These are phyloP conservation scores for Acanthisitta chloris DNA, from an alignment of 2,113 vertebrate genomes.

Conservation along the genomic window DNA sequence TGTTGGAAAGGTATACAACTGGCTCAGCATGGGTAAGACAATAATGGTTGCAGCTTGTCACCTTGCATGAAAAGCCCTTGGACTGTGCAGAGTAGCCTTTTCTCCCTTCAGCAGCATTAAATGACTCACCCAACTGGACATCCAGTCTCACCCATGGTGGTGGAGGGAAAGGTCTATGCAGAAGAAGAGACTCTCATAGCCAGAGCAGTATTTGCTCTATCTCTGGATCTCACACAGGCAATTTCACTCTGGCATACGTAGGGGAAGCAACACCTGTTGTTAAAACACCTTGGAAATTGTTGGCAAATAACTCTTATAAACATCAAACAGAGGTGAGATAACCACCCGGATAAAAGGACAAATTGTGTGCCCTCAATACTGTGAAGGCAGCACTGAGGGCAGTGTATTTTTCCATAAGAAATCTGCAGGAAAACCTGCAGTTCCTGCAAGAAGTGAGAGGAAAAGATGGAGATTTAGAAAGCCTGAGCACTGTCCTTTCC, in stretches of 20 bases:
- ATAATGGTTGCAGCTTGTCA: background rate
- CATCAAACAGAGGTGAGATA: background rate
- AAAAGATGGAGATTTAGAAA: background rate
- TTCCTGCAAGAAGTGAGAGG: background rate
- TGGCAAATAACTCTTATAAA: background rate
- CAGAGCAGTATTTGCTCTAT: background rate
- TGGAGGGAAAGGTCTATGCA: background rate
- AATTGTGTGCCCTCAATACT: background rate
- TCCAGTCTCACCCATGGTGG: background rate
- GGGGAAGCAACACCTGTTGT: background rate
- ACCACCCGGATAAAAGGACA: background rate
- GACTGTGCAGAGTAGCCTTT: background rate
- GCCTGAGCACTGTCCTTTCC: background rate
- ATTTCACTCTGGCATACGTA: background rate
- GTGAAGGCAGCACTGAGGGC: background rate
- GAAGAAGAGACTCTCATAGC: background rate
- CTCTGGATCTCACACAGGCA: background rate
- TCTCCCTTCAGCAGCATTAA: background rate
- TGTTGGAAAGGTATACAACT: background rate
- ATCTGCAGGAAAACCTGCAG: background rate
- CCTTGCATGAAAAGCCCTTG: background rate
- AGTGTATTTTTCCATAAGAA: background rate
- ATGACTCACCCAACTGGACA: background rate
- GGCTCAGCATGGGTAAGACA: fast-evolving
- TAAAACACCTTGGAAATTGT: background rate